A percentile compares a stretch with the other conserved stretches of the same genome.
phyloP scores from a whole-genome alignment of 1,140 invertebrate genomes.

The Drosophila parabipectinata region DNA sequence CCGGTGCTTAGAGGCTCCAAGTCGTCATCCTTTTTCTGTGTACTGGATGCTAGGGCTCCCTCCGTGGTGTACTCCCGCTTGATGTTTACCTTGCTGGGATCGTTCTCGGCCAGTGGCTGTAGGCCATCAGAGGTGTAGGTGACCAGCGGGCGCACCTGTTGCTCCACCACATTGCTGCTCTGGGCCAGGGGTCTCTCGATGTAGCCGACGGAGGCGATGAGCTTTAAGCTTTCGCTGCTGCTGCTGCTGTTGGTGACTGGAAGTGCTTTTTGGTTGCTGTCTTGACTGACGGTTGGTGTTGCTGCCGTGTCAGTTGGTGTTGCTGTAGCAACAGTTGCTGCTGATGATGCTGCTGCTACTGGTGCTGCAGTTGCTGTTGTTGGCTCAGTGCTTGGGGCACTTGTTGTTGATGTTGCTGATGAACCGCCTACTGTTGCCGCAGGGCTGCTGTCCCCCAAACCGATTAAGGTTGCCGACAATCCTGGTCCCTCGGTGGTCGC shows the following conservation, averaged over 20 bases:
- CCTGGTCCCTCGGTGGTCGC: slow-evolving; percentile 39
- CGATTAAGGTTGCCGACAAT: background rate
- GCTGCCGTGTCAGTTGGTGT: slow-evolving; percentile 1
- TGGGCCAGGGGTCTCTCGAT: slow-evolving; percentile 29
- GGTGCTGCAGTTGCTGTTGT: slow-evolving; percentile 25
- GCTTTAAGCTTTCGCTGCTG: slow-evolving; percentile 73
- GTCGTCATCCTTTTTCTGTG: slow-evolving; percentile 10
- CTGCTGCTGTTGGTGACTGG: slow-evolving; percentile 31
- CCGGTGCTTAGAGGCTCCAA: background rate
- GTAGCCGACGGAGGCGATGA: slow-evolving; percentile 70
- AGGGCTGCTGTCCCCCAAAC: slow-evolving; percentile 13
- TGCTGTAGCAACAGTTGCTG: slow-evolving; percentile 41
- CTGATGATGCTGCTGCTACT: slow-evolving; percentile 12
- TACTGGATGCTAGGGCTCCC: slow-evolving; percentile 17
- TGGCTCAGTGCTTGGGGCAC: slow-evolving; percentile 16
- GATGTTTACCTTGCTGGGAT: slow-evolving; percentile 79
- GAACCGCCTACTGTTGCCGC: slow-evolving; percentile 10
- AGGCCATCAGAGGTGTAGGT: slow-evolving; percentile 55
- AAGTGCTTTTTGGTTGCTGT: slow-evolving; percentile 62
- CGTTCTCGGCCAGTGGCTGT: slow-evolving; percentile 51
- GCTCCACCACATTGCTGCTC: slow-evolving; percentile 23
- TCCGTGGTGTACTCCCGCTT: slow-evolving; percentile 78
- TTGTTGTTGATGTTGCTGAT: slow-evolving; percentile 8
- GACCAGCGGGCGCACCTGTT: slow-evolving; percentile 46
- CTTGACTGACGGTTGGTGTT: slow-evolving; percentile 39